Conservation (phyloP, 2,888 invertebrate genomes). For the Pachydiplax longipennis region DNA sequence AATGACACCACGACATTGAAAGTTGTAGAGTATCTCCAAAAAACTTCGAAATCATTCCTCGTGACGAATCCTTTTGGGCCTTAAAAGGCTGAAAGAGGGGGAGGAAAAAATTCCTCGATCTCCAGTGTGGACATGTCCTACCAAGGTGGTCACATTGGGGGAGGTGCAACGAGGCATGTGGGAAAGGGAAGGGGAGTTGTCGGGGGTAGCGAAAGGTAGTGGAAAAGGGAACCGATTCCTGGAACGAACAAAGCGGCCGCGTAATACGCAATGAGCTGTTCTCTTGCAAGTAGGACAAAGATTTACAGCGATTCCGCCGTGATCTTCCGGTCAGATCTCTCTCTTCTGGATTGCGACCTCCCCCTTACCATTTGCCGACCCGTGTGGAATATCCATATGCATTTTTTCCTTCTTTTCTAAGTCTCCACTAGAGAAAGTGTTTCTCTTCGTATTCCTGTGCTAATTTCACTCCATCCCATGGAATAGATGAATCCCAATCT, state of each 20-base stretch:
- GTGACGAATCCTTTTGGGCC: background rate
- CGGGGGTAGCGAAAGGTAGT: background rate
- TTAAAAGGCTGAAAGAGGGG: background rate
- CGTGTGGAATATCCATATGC: background rate
- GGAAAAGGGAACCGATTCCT: background rate
- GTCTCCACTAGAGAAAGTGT: background rate
- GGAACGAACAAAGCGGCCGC: background rate
- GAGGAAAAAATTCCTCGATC: background rate
- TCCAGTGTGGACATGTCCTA: background rate
- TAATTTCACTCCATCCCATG: background rate
- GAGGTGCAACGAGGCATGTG: background rate
- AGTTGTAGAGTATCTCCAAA: background rate
- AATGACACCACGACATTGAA: background rate
- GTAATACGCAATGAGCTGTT: constrained; percentile 4
- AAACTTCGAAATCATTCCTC: background rate
- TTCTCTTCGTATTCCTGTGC: background rate
- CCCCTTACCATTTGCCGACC: background rate
- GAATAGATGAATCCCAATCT: background rate
- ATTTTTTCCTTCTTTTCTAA: background rate
- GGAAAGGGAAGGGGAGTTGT: background rate
- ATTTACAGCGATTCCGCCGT: background rate
- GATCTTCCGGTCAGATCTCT: background rate
- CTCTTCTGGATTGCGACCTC: background rate
- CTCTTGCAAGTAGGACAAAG: constrained; percentile 16
- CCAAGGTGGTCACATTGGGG: background rate